A percentile compares a stretch with the other conserved stretches of the same genome.
These are phyloP conservation scores for Himalopsyche phryganea DNA, from an alignment of 1,140 invertebrate genomes.

Conservation along the genomic window DNA sequence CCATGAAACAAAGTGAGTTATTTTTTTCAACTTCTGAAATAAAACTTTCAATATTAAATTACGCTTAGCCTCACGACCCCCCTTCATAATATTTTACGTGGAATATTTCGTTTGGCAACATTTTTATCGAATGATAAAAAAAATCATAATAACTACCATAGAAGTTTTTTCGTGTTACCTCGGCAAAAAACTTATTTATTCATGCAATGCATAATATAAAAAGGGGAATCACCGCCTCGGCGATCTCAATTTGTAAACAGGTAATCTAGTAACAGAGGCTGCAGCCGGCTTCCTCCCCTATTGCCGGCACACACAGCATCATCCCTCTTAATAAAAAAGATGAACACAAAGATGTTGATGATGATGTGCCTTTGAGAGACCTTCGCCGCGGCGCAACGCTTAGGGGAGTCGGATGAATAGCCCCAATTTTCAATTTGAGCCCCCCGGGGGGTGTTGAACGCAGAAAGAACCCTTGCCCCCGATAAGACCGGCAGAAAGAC, in stretches of 20 bases:
- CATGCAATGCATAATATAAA: no score
- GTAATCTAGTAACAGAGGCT: not conserved
- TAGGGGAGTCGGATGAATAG: constrained; percentile 24
- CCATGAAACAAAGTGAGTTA: no score
- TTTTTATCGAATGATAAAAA: no score
- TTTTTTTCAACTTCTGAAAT: no score
- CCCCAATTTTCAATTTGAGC: constrained; percentile 31
- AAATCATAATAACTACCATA: no score
- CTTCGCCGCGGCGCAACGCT: constrained; percentile 5
- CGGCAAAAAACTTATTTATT: no score
- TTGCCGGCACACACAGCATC: not conserved
- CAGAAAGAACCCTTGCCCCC: constrained; percentile 3
- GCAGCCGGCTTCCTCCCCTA: not conserved
- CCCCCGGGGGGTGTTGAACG: constrained; percentile 1
- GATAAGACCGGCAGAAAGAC: constrained; percentile 10
- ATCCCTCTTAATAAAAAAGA: not conserved
- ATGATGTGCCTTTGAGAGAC: constrained; percentile 17
- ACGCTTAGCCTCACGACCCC: no score
- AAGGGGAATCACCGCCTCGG: no score
- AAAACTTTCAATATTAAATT: no score
- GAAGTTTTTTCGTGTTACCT: no score
- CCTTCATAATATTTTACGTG: no score
- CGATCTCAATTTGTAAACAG: not conserved
- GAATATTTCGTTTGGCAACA: no score
- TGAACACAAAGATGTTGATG: not conserved